These are phyloP conservation scores for Syndactyla subalaris DNA, from an alignment of 2,797 vertebrate genomes.

Conservation along the genomic window DNA sequence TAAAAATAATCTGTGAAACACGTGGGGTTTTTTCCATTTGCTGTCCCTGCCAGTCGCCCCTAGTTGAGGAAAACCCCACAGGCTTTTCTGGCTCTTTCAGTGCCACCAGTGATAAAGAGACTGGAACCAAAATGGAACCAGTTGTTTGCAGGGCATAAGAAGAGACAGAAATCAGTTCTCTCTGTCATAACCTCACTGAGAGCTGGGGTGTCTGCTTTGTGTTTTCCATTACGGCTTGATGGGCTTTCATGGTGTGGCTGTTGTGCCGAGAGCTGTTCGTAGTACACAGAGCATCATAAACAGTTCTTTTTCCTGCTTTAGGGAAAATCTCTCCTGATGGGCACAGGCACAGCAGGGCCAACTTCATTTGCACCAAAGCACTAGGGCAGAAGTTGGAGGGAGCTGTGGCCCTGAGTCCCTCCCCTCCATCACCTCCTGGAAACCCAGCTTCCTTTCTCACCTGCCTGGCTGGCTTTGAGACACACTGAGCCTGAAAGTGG, in stretches of 20 bases:
- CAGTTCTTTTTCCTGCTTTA: neutral
- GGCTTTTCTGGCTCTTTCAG: neutral
- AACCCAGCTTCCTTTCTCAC: neutral
- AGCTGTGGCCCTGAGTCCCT: neutral
- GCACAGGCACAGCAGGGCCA: neutral
- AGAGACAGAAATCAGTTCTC: neutral
- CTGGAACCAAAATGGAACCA: neutral
- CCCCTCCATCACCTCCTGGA: rapidly evolving
- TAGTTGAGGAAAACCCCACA: neutral
- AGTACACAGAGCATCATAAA: neutral
- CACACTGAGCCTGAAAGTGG: neutral
- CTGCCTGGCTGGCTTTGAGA: neutral
- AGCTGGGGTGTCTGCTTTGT: neutral
- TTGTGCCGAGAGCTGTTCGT: neutral
- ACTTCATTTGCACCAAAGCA: neutral
- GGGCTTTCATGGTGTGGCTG: neutral
- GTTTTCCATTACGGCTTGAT: neutral
- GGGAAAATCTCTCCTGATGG: neutral
- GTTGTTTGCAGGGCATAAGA: neutral
- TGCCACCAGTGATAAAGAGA: neutral
- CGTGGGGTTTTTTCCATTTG: neutral
- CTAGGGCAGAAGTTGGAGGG: neutral
- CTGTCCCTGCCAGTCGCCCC: neutral
- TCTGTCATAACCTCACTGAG: neutral
- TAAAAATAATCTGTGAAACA: neutral